Evolutionary conservation across 2,888 invertebrate genomes (phyloP).

Genomic region (Boloria selene): DNA sequence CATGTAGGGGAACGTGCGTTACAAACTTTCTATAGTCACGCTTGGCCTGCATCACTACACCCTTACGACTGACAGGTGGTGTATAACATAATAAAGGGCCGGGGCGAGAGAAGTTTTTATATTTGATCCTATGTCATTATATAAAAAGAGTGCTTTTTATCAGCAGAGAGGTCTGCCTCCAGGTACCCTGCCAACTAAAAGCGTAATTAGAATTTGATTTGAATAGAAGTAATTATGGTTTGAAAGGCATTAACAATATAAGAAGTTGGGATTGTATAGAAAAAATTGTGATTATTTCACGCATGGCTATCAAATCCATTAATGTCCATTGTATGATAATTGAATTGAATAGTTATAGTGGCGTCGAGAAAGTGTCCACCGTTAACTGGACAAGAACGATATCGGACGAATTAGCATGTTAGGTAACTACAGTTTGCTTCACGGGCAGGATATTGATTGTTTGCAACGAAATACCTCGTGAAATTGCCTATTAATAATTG

Average conservation of each 20-base stretch:
- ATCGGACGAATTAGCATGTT: constrained; percentile 66
- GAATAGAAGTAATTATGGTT: not conserved
- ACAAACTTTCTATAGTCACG: constrained; percentile 64
- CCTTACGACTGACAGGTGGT: constrained; percentile 54
- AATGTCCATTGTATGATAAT: constrained; percentile 71
- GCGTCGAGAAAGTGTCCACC: constrained; percentile 64
- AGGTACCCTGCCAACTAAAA: constrained; percentile 12
- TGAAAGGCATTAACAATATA: no score
- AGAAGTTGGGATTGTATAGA: not conserved
- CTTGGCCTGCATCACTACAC: constrained; percentile 48
- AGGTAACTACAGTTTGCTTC: constrained; percentile 54
- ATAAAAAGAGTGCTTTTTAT: constrained; percentile 2
- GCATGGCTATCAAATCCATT: constrained; percentile 49
- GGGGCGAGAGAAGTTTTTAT: constrained; percentile 19
- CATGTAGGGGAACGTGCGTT: constrained; percentile 51
- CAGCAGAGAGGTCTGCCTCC: not conserved
- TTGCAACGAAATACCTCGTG: constrained; percentile 23
- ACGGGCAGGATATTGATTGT: constrained; percentile 37
- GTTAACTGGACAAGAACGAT: constrained; percentile 63
- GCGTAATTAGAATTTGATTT: not conserved
- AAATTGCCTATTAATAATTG: constrained; percentile 17
- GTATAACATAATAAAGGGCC: constrained; percentile 34
- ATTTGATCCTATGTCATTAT: constrained; percentile 11
- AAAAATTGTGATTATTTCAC: constrained; percentile 3
- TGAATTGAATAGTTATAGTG: constrained; percentile 41